Base-by-base conservation (phyloP, 2,888 invertebrate genomes). In the Thereva unica region DNA sequence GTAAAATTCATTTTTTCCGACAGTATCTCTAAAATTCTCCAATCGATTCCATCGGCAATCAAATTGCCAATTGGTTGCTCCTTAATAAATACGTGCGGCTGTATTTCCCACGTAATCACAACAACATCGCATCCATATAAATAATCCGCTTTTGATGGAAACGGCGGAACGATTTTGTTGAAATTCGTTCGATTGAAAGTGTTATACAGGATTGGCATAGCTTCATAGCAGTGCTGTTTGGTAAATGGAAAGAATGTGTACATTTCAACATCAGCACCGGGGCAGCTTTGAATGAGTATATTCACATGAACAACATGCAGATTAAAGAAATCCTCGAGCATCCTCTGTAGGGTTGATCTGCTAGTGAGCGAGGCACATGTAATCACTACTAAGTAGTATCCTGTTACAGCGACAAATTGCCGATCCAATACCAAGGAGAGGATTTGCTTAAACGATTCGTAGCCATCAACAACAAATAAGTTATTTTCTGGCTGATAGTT, bases 1-100 rank as follows among this genome's bases (percentile, higher is more conserved):
- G 64, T 67, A 38, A 71, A 71, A 53, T 71, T 70, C 35, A 70
- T 35, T 41, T 35, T 37, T 45, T 64, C 42, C 0, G 71, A 53
- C 9, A 71, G 23, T 1, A 68, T 52, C 37, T 55, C 44, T 34
- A 71, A 10, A 3, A 70, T 7, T 9, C 34, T 55, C 5, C 69
- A 69, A 45, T 71, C 71, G 9, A 70, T 54, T 37, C 69, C 71
- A 10, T 65, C 53, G 0, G 35, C 4, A n/a, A 45, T n/a, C 37
- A 57, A 47, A 3, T 12, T 23, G 6, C 59, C 66, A 45, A 57
- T 45, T 7, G 34, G 2, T 1, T 6, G 1, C 4, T 23, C 34
- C 3, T 45, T 34, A 1, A 68, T 49, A 9, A 68, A 52, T 54
- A 69, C 68, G 23, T 52, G 66, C 0, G 71, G 70, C 7, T 56